Conservation (phyloP, 2,797 vertebrate species). For the Schizothorax lantsangensis region DNA sequence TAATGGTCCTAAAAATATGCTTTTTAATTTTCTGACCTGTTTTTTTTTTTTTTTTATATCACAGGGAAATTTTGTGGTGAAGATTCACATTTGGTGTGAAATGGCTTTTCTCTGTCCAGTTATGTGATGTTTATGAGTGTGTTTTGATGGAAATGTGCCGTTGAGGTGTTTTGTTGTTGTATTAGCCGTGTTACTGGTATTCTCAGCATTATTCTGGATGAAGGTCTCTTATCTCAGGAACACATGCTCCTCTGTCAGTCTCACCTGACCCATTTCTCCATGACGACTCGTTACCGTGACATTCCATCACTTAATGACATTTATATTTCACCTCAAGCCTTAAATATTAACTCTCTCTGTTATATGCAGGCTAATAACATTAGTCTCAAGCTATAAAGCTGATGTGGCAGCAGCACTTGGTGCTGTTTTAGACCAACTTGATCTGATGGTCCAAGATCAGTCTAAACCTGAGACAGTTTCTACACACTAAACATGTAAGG, state of each 20-base stretch:
- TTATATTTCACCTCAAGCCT: constrained; percentile 43
- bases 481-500: neutral
- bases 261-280: constrained; percentile 54
- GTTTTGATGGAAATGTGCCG: neutral
- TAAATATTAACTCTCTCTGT: constrained; percentile 25
- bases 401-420: neutral
- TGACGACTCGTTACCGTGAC: constrained; percentile 2
- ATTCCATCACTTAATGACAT: constrained; percentile 37
- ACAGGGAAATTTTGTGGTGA: neutral
- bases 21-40: too few species aligned
- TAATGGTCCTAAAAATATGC: too few species aligned
- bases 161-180: neutral
- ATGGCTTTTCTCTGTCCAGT: neutral
- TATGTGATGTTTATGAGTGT: neutral
- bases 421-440: neutral
- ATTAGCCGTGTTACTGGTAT: neutral
- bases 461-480: neutral
- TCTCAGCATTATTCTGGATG: constrained; percentile 14
- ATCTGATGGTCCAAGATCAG: neutral
- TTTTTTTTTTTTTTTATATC: too few species aligned
- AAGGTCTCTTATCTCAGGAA: constrained; percentile 18
- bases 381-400: constrained; percentile 4
- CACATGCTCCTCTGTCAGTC: constrained; percentile 29
- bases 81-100: neutral
- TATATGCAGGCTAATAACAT: constrained; percentile 4